phyloP scores from a whole-genome alignment of 2,113 vertebrate genomes.

The Telmatochromis sp. region DNA sequence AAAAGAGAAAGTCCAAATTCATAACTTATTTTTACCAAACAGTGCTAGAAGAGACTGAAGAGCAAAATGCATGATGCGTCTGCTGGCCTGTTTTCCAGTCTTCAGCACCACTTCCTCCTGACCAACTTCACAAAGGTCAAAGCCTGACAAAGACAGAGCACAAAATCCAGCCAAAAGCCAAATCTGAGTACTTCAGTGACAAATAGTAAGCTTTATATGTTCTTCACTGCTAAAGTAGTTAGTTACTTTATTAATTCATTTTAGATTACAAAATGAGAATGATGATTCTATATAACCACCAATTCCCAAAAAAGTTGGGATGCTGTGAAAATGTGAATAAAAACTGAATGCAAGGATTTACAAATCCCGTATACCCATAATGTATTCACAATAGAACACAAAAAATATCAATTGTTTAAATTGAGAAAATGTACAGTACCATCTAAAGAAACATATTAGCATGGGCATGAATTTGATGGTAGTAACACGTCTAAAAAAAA shows the following conservation, averaged over 20 bases:
- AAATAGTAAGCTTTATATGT: background rate
- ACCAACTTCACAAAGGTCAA: conserved; percentile 94
- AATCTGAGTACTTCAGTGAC: background rate
- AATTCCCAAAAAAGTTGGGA: background rate
- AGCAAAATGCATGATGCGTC: conserved; percentile 87
- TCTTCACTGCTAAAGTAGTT: background rate
- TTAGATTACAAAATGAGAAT: background rate
- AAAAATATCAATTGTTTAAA: background rate
- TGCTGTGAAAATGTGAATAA: background rate
- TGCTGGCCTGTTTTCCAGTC: conserved; percentile 90
- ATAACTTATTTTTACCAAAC: conserved; percentile 79
- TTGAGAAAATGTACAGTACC: background rate
- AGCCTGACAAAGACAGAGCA: conserved; percentile 69
- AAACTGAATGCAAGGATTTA: background rate
- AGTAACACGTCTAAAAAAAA: background rate
- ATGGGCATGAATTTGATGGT: background rate
- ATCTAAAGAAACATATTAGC: background rate
- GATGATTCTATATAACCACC: background rate
- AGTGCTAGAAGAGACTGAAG: conserved; percentile 90
- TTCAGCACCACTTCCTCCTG: conserved; percentile 94
- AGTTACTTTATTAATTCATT: background rate
- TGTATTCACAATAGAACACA: background rate
- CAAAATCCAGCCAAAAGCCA: background rate
- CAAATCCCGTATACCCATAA: background rate
- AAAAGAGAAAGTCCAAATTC: background rate